Conservation (phyloP, 2,113 vertebrate genomes). For the Thamnaconus septentrionalis region DNA sequence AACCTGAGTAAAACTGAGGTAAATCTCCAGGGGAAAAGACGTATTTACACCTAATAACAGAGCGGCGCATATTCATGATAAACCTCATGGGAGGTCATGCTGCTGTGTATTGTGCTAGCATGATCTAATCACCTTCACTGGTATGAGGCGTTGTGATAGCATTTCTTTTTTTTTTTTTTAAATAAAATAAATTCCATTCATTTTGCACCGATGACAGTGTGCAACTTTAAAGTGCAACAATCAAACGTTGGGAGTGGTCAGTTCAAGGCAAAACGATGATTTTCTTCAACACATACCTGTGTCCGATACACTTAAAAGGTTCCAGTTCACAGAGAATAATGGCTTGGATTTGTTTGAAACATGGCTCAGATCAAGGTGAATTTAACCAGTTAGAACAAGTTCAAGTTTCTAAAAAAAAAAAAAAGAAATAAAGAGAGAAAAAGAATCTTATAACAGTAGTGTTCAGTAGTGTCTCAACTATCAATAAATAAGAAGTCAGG, state of each 20-base stretch:
- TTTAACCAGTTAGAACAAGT: not conserved
- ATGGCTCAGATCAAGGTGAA: too few species aligned
- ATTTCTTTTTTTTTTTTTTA: not conserved
- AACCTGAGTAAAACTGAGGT: slow-evolving; percentile 61
- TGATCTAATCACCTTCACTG: not conserved
- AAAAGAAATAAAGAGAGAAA: not conserved
- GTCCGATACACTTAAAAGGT: not conserved
- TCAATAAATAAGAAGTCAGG: too few species aligned
- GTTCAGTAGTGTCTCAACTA: too few species aligned
- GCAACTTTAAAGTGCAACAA: slow-evolving; percentile 45
- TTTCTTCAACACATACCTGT: not conserved
- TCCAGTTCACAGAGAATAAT: not conserved
- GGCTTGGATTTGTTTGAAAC: not conserved
- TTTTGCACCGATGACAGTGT: slow-evolving; percentile 1
- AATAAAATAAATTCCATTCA: too few species aligned
- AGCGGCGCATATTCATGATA: too few species aligned
- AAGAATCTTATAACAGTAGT: too few species aligned
- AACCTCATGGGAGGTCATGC: too few species aligned
- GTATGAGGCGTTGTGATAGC: not conserved
- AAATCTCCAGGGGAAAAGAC: slow-evolving; percentile 15
- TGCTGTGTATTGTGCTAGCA: too few species aligned
- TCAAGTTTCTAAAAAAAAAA: not conserved
- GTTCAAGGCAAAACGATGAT: slow-evolving; percentile 1
- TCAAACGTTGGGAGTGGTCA: slow-evolving; percentile 12
- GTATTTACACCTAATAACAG: slow-evolving; percentile 15